Conservation (phyloP, 2,797 vertebrate species). For the Oreochromis grahami region DNA sequence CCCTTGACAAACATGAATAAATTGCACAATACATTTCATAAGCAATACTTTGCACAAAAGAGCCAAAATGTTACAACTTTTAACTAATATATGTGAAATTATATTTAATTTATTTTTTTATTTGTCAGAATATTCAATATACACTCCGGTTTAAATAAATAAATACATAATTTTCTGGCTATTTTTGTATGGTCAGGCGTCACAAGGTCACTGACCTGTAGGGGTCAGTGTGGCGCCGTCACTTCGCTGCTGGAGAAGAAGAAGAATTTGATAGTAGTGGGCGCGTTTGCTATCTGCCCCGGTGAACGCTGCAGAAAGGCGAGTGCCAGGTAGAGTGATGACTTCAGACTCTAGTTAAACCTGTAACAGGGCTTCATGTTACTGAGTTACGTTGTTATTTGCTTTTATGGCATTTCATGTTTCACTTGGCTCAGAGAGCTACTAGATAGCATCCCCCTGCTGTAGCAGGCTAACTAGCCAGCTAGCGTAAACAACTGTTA, state of each 20-base stretch:
- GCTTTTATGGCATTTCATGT: not conserved
- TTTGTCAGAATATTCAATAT: not conserved
- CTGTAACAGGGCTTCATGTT: rapidly evolving
- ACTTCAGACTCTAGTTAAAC: not conserved
- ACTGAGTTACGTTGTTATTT: not conserved
- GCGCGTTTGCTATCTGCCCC: conserved; percentile 30
- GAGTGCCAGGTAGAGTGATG: conserved; percentile 21
- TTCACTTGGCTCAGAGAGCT: not conserved
- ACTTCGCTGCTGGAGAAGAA: not conserved
- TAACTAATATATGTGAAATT: not conserved
- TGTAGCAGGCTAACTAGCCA: conserved; percentile 9
- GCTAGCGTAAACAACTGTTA: conserved; percentile 9
- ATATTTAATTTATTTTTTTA: rapidly evolving
- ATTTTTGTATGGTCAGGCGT: not conserved
- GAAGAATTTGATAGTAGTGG: conserved; percentile 26
- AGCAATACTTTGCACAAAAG: not conserved
- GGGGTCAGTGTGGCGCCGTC: not conserved
- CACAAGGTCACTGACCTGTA: not conserved
- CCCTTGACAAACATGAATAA: not conserved
- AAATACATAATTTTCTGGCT: not conserved
- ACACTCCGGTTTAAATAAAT: not conserved
- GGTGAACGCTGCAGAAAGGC: not conserved
- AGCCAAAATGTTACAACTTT: not conserved
- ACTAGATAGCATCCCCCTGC: not conserved
- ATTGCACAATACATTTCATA: not conserved